These are phyloP conservation scores for Drosophila subpulchrella DNA, from an alignment of 1,140 invertebrate genomes.

Conservation along the genomic window DNA sequence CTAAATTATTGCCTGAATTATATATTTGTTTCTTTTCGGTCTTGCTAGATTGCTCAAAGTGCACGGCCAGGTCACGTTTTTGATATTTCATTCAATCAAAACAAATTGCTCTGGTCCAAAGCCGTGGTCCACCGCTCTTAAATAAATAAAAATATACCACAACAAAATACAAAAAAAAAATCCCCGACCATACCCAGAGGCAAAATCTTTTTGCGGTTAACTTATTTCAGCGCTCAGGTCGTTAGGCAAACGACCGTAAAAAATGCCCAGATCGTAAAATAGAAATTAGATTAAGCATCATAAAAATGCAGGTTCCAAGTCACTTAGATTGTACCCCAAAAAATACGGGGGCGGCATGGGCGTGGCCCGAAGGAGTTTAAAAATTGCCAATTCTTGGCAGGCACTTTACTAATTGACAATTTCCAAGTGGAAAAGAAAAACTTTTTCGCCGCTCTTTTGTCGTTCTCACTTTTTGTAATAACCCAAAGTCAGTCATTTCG, in stretches of 20 bases:
- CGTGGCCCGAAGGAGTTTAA: conserved; percentile 29
- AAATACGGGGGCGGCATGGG: not conserved
- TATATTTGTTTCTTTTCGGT: conserved; percentile 35
- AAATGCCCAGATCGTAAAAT: conserved; percentile 51
- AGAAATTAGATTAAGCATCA: conserved; percentile 78
- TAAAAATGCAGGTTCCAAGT: conserved; percentile 73
- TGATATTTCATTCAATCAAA: conserved; percentile 83
- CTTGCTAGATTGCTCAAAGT: conserved; percentile 27
- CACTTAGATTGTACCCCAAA: conserved; percentile 53
- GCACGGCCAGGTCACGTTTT: conserved; percentile 76
- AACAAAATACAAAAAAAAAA: conserved; percentile 18
- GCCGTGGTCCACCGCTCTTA: conserved; percentile 41
- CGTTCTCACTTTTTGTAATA: conserved; percentile 61
- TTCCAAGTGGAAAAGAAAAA: conserved; percentile 53
- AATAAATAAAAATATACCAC: conserved; percentile 63
- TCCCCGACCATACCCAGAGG: conserved; percentile 21
- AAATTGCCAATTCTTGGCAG: conserved; percentile 59
- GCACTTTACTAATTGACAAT: conserved; percentile 81
- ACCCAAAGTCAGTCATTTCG: conserved; percentile 73
- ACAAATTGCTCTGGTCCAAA: conserved; percentile 66
- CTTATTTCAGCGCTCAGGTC: conserved; percentile 52
- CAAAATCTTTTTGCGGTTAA: conserved; percentile 57
- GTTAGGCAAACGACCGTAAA: conserved; percentile 71
- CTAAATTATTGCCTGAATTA: conserved; percentile 43
- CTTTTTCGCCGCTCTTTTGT: conserved; percentile 33